A percentile compares a stretch with the other conserved stretches of the same genome.
phyloP scores from a whole-genome alignment of 2,797 vertebrate species.

The Streptopelia turtur region DNA sequence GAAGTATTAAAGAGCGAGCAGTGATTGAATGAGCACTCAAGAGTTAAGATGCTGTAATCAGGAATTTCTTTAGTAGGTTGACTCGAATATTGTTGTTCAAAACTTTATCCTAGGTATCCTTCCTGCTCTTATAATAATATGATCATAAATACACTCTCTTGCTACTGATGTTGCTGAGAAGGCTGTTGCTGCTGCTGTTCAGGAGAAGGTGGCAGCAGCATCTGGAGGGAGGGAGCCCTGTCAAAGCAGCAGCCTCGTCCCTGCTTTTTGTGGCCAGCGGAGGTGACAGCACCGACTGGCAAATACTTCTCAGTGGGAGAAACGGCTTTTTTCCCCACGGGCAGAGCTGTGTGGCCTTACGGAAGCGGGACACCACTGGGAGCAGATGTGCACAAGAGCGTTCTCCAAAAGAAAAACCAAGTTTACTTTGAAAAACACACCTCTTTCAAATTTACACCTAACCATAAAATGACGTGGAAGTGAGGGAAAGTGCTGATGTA shows the following conservation, averaged over 20 bases:
- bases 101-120: background rate
- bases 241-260: fast-evolving
- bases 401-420: background rate
- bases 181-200: background rate
- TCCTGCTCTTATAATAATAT: background rate
- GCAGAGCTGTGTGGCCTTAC: too few species aligned
- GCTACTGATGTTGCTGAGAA: fast-evolving
- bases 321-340: too few species aligned
- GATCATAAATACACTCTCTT: too few species aligned
- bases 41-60: background rate
- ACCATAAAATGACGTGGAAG: fast-evolving
- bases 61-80: background rate
- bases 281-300: background rate
- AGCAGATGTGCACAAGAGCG: too few species aligned
- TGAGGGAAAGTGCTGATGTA: background rate
- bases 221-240: background rate
- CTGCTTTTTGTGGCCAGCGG: too few species aligned
- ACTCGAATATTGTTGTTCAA: background rate
- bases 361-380: too few species aligned
- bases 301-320: background rate
- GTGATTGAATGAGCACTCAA: background rate
- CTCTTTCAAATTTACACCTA: background rate
- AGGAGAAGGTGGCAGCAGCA: background rate
- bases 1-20: background rate
- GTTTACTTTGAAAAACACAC: background rate